Conservation (phyloP, 2,797 vertebrate genomes). For the Falco novaeseelandiae region DNA sequence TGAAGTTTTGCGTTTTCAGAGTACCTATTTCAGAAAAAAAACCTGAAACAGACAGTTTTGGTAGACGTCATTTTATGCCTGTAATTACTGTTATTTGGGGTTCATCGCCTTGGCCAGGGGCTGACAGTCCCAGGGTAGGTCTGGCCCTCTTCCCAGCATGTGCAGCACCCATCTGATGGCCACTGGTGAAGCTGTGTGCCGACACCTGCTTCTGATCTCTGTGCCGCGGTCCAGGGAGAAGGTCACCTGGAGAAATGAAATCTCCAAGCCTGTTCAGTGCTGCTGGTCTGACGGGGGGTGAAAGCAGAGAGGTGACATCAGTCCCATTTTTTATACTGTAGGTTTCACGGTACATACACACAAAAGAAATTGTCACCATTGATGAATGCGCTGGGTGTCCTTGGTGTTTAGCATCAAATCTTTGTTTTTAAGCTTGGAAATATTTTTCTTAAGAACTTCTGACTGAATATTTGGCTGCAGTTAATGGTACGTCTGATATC, state of each 20-base stretch:
- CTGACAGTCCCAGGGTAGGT: not conserved
- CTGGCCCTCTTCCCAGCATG: rapidly evolving
- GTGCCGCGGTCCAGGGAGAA: not conserved
- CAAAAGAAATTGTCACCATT: not conserved
- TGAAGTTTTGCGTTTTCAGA: not conserved
- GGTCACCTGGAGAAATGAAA: not conserved
- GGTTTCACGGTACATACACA: not conserved
- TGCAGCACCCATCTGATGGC: rapidly evolving
- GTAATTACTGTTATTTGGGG: not conserved
- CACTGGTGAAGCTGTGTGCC: not conserved
- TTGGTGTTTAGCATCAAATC: not conserved
- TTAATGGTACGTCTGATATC: not conserved
- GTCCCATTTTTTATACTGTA: not conserved
- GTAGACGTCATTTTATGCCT: not conserved
- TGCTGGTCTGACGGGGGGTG: rapidly evolving
- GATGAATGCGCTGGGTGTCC: rapidly evolving
- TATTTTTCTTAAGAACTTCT: not conserved
- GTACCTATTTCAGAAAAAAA: not conserved
- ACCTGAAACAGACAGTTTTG: not conserved
- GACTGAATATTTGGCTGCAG: not conserved
- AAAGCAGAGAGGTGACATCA: not conserved
- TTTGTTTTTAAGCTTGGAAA: not conserved
- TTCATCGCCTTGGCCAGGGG: rapidly evolving
- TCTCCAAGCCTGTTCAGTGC: not conserved
- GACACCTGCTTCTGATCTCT: not conserved